Percentiles rank a stretch among this genome's conserved stretches.
Conservation (phyloP, 2,888 invertebrate genomes). For the Nycteola revayana region DNA sequence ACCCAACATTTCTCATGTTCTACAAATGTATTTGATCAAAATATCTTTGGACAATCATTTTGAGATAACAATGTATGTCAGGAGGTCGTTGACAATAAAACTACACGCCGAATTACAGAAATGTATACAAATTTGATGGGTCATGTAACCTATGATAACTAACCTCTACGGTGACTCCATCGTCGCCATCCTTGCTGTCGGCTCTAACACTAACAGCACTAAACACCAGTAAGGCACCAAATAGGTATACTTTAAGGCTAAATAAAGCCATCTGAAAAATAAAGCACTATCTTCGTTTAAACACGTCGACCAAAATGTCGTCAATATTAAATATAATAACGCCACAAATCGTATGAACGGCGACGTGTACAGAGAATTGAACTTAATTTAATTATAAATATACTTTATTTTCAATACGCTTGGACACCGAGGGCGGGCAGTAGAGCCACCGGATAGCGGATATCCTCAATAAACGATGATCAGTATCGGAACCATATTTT, state of each 20-base stretch:
- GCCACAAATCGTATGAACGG: no score
- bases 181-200: constrained; percentile 50
- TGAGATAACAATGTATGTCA: no score
- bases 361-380: constrained; percentile 3
- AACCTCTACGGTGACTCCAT: constrained; percentile 70
- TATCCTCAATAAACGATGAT: constrained; percentile 61
- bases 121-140: constrained; percentile 29
- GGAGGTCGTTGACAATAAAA: no score
- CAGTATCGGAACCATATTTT: constrained; percentile 8
- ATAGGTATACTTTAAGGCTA: constrained; percentile 46
- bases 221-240: constrained; percentile 53
- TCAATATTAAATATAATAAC: constrained; percentile 3
- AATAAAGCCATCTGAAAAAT: constrained; percentile 69
- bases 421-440: constrained; percentile 10
- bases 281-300: constrained; percentile 5
- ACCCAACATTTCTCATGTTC: no score
- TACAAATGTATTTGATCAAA: no score
- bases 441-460: constrained; percentile 60
- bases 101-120: no score
- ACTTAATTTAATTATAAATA: constrained; percentile 34
- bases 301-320: constrained; percentile 22
- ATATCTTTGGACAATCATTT: no score
- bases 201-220: constrained; percentile 39
- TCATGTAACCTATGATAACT: constrained; percentile 49
- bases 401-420: constrained; percentile 16